phyloP scores from a whole-genome alignment of 2,113 vertebrate species.

The Takifugu bimaculatus region DNA sequence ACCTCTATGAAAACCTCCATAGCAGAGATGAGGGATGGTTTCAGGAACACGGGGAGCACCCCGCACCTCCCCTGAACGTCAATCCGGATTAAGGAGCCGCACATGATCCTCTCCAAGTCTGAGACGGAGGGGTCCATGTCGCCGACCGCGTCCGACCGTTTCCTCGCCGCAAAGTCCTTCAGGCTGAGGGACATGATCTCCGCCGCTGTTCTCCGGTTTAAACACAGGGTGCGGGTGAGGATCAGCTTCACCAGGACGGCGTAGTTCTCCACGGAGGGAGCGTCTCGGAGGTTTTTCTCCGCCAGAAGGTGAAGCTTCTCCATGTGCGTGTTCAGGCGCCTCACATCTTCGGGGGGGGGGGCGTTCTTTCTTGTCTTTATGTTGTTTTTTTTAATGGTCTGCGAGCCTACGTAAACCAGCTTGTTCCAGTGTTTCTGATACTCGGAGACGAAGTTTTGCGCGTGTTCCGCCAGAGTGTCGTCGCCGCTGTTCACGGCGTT shows the following conservation, averaged over 20 bases:
- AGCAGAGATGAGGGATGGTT: conserved; percentile 31
- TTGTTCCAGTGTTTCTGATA: conserved; percentile 50
- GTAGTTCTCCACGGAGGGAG: conserved; percentile 30
- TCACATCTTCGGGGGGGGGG: conserved; percentile 34
- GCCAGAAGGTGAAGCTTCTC: conserved; percentile 26
- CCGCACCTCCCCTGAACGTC: conserved; percentile 41
- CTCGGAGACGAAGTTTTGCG: conserved; percentile 35
- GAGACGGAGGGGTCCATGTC: conserved; percentile 22
- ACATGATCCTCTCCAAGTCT: conserved; percentile 46
- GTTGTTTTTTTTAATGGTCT: conserved; percentile 25
- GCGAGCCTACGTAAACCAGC: conserved; percentile 31
- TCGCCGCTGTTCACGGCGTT: conserved; percentile 33
- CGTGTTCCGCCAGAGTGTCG: conserved; percentile 18
- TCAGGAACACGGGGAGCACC: conserved; percentile 46
- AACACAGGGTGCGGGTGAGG: conserved; percentile 31
- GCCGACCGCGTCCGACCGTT: background rate
- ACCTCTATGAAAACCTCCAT: conserved; percentile 35
- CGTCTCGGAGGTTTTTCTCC: conserved; percentile 39
- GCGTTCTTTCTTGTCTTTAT: conserved; percentile 2
- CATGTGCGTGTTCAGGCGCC: conserved; percentile 42
- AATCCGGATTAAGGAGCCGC: conserved; percentile 35
- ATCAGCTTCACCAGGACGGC: conserved; percentile 19
- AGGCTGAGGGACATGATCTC: conserved; percentile 20
- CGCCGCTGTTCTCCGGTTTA: conserved; percentile 39
- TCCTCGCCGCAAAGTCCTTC: conserved; percentile 19